These are phyloP conservation scores for Phorcus lineatus DNA, from an alignment of 2,888 invertebrate genomes.

Conservation along the genomic window DNA sequence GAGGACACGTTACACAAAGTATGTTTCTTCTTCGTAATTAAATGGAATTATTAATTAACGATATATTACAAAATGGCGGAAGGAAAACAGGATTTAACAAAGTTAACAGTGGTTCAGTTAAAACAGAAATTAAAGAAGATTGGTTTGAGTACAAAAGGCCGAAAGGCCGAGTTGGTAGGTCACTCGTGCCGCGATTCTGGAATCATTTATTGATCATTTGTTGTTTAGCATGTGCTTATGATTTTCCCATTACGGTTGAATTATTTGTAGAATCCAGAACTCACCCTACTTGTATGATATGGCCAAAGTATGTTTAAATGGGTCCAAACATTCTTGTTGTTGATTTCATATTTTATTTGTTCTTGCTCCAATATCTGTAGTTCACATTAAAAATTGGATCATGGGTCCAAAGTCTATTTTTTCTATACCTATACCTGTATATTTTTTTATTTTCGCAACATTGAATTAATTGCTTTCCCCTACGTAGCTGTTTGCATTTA, in stretches of 20 bases:
- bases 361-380: no score
- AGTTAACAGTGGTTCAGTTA: constrained; percentile 35
- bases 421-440: no score
- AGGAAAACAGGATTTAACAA: constrained; percentile 14
- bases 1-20: constrained; percentile 20
- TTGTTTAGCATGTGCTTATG: neutral
- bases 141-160: constrained; percentile 56
- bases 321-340: no score
- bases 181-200: neutral
- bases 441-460: no score
- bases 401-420: no score
- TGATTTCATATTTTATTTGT: no score
- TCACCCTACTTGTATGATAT: neutral
- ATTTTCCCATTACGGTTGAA: neutral
- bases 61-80: neutral
- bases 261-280: neutral
- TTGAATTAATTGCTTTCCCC: no score
- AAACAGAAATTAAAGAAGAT: constrained; percentile 34
- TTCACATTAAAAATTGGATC: no score
- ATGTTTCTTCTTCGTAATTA: neutral
- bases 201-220: no score
- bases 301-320: neutral
- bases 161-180: constrained; percentile 60
- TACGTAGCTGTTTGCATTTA: no score
- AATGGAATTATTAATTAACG: neutral